Percentiles rank a stretch among this genome's conserved stretches.
Conservation (phyloP, 2,797 vertebrate species). For the Tokudaia muenninki region DNA sequence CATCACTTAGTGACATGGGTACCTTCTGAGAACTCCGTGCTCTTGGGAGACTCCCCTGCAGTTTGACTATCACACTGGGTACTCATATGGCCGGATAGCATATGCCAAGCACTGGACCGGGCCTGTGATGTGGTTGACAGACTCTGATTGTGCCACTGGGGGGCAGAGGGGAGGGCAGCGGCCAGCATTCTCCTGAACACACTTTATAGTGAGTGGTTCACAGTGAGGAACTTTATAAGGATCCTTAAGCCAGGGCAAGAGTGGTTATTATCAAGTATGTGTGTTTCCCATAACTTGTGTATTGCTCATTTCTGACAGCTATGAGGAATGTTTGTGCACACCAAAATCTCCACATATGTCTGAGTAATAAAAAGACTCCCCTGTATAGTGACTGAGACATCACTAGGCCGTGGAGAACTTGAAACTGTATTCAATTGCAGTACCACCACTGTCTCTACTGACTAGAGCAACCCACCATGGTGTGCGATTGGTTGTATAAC, state of each 20-base stretch:
- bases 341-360: background rate
- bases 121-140: background rate
- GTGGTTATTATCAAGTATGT: background rate
- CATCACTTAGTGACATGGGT: too few relatives aligned
- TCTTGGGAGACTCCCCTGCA: background rate
- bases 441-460: accelerated
- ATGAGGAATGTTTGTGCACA: accelerated
- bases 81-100: too few relatives aligned
- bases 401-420: background rate
- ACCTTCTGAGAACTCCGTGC: background rate
- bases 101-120: accelerated
- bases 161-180: background rate
- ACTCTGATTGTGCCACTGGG: too few relatives aligned
- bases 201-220: background rate
- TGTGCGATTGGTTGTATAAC: background rate
- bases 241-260: background rate
- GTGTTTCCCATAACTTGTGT: background rate
- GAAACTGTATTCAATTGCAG: background rate
- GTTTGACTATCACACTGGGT: background rate
- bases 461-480: accelerated
- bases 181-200: background rate
- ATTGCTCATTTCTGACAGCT: too few relatives aligned
- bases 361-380: background rate
- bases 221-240: too few relatives aligned
- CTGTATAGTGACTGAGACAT: accelerated